Conservation (phyloP, 2,888 invertebrate species). For the Melinaea menophilus region DNA sequence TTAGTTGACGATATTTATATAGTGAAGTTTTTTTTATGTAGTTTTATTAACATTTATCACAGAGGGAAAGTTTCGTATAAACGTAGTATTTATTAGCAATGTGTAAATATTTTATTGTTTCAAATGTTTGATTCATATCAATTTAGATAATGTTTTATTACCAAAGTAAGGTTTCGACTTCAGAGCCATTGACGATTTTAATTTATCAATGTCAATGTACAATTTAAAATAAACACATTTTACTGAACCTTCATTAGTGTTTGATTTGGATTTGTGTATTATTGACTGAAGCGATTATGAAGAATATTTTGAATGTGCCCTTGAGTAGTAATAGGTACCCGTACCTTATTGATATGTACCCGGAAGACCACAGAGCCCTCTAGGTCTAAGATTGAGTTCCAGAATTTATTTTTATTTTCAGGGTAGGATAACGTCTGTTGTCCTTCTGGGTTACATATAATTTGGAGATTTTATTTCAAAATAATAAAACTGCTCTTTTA, state of each 20-base stretch:
- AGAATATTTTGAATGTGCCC: too few relatives aligned
- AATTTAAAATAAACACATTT: slow-evolving; percentile 72
- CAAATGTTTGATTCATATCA: slow-evolving; percentile 75
- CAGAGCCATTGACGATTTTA: slow-evolving; percentile 64
- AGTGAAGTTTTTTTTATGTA: slow-evolving; percentile 1
- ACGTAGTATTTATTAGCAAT: slow-evolving; percentile 3
- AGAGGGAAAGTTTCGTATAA: not conserved
- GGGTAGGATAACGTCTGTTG: too few relatives aligned
- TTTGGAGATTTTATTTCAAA: too few relatives aligned
- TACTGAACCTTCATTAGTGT: slow-evolving; percentile 42
- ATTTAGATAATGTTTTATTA: slow-evolving; percentile 71
- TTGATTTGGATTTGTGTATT: slow-evolving; percentile 8
- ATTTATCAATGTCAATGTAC: slow-evolving; percentile 71
- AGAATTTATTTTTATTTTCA: too few relatives aligned
- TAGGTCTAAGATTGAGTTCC: too few relatives aligned
- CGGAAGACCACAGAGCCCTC: too few relatives aligned
- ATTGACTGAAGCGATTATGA: too few relatives aligned
- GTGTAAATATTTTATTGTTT: slow-evolving; percentile 73
- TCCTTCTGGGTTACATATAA: too few relatives aligned
- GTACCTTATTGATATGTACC: too few relatives aligned
- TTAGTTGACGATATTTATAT: not conserved
- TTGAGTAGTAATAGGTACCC: too few relatives aligned
- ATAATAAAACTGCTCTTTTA: too few relatives aligned
- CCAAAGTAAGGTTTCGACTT: slow-evolving; percentile 67
- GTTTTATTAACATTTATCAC: slow-evolving; percentile 6